Percentiles rank a stretch among this genome's conserved stretches.
These are phyloP conservation scores for Vimba vimba DNA, from an alignment of 2,113 vertebrate species.

Conservation along the genomic window DNA sequence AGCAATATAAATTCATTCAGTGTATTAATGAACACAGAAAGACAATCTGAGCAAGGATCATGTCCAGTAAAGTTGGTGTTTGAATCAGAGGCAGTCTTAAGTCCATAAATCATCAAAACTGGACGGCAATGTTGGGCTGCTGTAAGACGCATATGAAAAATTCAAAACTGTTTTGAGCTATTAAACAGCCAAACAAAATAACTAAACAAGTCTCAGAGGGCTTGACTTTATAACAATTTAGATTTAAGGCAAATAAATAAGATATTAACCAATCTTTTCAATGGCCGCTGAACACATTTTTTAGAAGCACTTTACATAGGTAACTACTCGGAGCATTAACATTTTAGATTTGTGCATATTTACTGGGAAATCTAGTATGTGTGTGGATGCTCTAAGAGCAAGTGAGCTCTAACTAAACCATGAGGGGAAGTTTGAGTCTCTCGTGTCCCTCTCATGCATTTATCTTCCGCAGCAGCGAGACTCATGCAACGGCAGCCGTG, in stretches of 20 bases:
- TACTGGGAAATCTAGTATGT: slow-evolving; percentile 30
- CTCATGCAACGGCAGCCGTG: slow-evolving; percentile 65
- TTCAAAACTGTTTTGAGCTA: not conserved
- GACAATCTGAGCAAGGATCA: not conserved
- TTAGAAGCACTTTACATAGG: not conserved
- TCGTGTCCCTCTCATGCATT: slow-evolving; percentile 57
- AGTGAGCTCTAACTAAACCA: slow-evolving; percentile 36
- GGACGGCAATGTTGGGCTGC: not conserved
- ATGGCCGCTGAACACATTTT: not conserved
- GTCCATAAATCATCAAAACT: not conserved
- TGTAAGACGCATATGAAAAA: not conserved
- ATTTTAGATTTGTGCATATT: slow-evolving; percentile 11
- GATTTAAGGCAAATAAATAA: not conserved
- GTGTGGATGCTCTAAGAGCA: slow-evolving; percentile 27
- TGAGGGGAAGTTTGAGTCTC: slow-evolving; percentile 64
- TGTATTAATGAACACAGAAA: not conserved
- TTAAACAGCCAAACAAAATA: not conserved
- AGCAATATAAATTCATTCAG: slow-evolving; percentile 8
- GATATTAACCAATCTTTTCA: not conserved
- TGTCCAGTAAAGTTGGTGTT: not conserved
- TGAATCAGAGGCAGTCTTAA: not conserved
- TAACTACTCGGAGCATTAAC: not conserved
- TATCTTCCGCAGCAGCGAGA: slow-evolving; percentile 57
- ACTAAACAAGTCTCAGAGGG: not conserved
- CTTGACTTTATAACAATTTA: not conserved